Percentiles rank a stretch among this genome's conserved stretches.
phyloP scores from a whole-genome alignment of 2,797 vertebrate genomes.

The Eidolon dupreanum region DNA sequence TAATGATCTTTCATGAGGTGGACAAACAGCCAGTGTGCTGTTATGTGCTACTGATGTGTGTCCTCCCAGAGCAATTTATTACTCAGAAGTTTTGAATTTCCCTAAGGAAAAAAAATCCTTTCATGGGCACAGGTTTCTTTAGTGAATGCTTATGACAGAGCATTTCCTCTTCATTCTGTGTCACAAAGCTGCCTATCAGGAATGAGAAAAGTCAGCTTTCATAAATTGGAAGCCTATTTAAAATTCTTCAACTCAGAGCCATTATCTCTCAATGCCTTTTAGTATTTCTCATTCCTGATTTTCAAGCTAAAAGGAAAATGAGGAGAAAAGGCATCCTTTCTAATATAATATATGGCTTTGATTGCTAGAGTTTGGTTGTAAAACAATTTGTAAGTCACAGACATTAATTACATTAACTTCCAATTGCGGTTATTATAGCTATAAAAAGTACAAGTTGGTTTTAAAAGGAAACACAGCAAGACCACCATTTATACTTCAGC shows the following conservation, averaged over 20 bases:
- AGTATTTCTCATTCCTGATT: conserved; percentile 23
- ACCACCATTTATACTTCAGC: not conserved
- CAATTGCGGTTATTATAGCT: not conserved
- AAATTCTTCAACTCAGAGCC: conserved; percentile 49
- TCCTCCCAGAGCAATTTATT: not conserved
- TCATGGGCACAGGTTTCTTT: not conserved
- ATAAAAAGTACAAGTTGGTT: not conserved
- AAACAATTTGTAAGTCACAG: conserved; percentile 17
- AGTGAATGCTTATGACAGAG: conserved; percentile 1
- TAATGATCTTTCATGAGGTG: not conserved
- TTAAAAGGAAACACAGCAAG: not conserved
- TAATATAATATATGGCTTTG: not conserved
- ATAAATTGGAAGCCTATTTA: conserved; percentile 55
- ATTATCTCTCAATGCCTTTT: conserved; percentile 49
- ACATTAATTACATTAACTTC: not conserved
- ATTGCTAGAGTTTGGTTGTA: not conserved
- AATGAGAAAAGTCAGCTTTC: conserved; percentile 44
- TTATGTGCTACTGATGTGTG: not conserved
- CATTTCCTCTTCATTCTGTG: conserved; percentile 18
- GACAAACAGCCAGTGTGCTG: not conserved
- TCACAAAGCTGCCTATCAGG: conserved; percentile 40
- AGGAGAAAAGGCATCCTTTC: not conserved
- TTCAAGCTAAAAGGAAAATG: conserved; percentile 43
- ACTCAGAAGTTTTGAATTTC: conserved; percentile 18
- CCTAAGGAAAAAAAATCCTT: not conserved